Evolutionary conservation across 1,140 invertebrate genomes (phyloP).

Genomic region (Drosophila bocqueti): DNA sequence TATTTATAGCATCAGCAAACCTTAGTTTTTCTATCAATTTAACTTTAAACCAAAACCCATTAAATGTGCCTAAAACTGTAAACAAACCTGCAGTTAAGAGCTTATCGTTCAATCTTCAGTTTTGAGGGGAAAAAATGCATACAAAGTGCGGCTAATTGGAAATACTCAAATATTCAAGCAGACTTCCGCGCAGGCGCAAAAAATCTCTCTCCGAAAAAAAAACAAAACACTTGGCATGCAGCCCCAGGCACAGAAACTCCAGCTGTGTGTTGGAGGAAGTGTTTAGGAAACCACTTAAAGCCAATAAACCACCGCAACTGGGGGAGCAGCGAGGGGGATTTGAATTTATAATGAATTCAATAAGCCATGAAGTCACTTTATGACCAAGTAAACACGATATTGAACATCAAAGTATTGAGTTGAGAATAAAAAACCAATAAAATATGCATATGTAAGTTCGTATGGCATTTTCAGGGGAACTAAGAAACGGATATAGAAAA

Average conservation of each 20-base stretch:
- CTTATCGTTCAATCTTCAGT: constrained; percentile 14
- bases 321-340: constrained; percentile 2
- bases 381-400: constrained; percentile 28
- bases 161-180: constrained; percentile 24
- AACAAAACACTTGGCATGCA: constrained; percentile 42
- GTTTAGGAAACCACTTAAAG: constrained; percentile 48
- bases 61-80: constrained; percentile 1
- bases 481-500: constrained; percentile 6
- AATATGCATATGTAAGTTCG: not conserved
- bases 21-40: not conserved
- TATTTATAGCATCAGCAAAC: not conserved
- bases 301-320: constrained; percentile 18
- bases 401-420: constrained; percentile 2
- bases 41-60: not conserved
- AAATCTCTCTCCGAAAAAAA: constrained; percentile 8
- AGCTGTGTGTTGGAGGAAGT: constrained; percentile 53
- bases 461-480: not conserved
- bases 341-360: constrained; percentile 45
- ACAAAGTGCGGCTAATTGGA: constrained; percentile 44
- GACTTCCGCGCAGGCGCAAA: constrained; percentile 69
- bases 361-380: constrained; percentile 40
- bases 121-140: constrained; percentile 21
- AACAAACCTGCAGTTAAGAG: constrained; percentile 4
- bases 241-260: constrained; percentile 38
- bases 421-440: constrained; percentile 18